Evolutionary conservation across 2,888 invertebrate genomes (phyloP), one percentile per base, ranked within the genome.

Genomic region (Chaetogeoica ovagalla): DNA sequence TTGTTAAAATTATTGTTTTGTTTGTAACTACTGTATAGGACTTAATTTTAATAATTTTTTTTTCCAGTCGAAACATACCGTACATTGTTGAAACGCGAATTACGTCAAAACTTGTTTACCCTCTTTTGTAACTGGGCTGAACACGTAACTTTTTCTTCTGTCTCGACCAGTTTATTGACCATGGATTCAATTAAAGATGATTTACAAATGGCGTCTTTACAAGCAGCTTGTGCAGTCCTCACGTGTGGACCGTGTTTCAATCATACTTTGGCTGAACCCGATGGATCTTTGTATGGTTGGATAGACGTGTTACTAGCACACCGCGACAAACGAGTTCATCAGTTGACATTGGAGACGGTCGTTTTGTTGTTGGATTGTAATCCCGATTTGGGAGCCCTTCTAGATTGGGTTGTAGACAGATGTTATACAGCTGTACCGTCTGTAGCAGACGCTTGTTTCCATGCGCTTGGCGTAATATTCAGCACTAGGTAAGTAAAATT

Each of bases 321-420:
- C 63, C 91, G 91, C 84, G 95, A 96, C 84, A 81, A 79, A 79
- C 70, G 97, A 96, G 92, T 97, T 84, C 95, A 95, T 87, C 91
- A 92, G 84, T 88, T 98, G 84, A 97, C 94, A 0, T 92, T 96
- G 66, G 97, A 98, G 87, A 97, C 97, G 0, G 94, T 98, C 43
- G 94, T 98, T 3, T 88, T 97, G 68, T 88, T 99, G 68, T 88
- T 99, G 83, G 98, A 99, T 87, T 95, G 95, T 85, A 99, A 97
- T 88, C 94, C 96, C 0, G 97, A 97, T 86, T 93, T 94, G 83
- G 94, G 95, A 0, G 91, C 94, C 8, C 88, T 99, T 74, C 88
- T 99, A 66, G 99, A 99, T 87, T 99, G 98, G 98, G 94, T 97
- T 0, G 96, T 99, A 71, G 97, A 98, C 88, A 92, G 96, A 81